Base-by-base conservation (phyloP, 2,888 invertebrate species). In the Cryptocephalus primarius region DNA sequence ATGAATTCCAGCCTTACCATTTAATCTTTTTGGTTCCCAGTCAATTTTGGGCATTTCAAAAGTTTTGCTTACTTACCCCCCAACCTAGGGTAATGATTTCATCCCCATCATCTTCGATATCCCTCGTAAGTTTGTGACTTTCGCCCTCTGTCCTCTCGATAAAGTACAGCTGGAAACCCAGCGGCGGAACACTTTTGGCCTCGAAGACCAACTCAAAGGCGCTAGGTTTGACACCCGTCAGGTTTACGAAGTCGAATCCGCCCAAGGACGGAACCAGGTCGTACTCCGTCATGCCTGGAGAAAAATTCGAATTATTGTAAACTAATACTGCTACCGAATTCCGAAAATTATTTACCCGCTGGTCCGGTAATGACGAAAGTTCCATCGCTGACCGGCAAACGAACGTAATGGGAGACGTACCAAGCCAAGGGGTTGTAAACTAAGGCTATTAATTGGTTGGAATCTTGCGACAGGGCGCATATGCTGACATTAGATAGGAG, bases 371-470 rank as follows among this genome's bases (percentile, higher is more conserved):
- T 81, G 9, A 64, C 65, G 59, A 82, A 89, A 0, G 64, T 54
- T 0, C 64, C 68, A 1, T 67, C 69, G 1, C 62, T 57, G 0
- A 86, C 80, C 0, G 87, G 87, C 1, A 88, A 59, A 8, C 80
- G 72, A 0, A 85, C 72, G 11, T 78, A 78, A 9, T 77, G 74
- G 1, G 68, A 68, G 0, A 78, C 70, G 0, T 64, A 54, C 68
- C 79, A 80, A 1, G 81, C 82, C 32, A 88, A 59, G 0, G 91
- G 88, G 69, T 93, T 93, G 64, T 88, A 90, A 0, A 87, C 60
- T 1, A 88, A 77, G 9, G 83, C 73, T 60, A 89, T 82, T 48
- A 56, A 54, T 46, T 75, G 69, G 0, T 72, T 59, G 31, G 68
- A 72, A 1, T 64, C 60, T 60, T 88, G 86, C 0, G 84, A 78